Percentiles rank a stretch among this genome's conserved stretches.
Conservation (phyloP, 2,113 vertebrate genomes). For the Malurus melanocephalus region DNA sequence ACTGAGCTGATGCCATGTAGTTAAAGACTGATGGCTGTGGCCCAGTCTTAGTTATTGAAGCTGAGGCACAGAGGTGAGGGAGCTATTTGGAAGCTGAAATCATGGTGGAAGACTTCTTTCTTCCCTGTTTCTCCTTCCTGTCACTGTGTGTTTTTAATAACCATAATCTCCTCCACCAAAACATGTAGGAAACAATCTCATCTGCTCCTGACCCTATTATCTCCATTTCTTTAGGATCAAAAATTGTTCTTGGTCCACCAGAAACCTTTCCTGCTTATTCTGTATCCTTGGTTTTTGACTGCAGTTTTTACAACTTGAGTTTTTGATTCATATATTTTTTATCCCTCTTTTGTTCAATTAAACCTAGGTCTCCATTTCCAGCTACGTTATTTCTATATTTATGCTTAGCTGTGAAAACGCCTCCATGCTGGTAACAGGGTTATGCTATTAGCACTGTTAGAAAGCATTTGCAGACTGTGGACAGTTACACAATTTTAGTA, state of each 20-base stretch:
- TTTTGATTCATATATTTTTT: background rate
- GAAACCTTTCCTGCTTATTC: background rate
- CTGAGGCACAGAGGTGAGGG: background rate
- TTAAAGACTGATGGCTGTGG: background rate
- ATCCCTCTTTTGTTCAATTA: background rate
- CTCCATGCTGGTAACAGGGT: background rate
- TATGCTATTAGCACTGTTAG: background rate
- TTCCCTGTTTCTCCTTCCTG: background rate
- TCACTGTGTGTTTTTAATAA: background rate
- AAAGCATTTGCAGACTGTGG: background rate
- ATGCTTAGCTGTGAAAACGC: background rate
- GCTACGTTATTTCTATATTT: background rate
- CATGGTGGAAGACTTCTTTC: accelerated
- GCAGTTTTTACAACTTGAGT: background rate
- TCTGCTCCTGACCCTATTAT: background rate
- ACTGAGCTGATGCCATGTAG: background rate
- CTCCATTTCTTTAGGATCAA: background rate
- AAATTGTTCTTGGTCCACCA: background rate
- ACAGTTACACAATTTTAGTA: background rate
- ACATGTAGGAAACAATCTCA: background rate
- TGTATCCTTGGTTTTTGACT: background rate
- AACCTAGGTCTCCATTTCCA: background rate
- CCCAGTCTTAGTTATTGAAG: background rate
- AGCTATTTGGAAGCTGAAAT: background rate
- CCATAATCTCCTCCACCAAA: background rate